phyloP scores from a whole-genome alignment of 1,140 invertebrate genomes.

The Samia ricini region DNA sequence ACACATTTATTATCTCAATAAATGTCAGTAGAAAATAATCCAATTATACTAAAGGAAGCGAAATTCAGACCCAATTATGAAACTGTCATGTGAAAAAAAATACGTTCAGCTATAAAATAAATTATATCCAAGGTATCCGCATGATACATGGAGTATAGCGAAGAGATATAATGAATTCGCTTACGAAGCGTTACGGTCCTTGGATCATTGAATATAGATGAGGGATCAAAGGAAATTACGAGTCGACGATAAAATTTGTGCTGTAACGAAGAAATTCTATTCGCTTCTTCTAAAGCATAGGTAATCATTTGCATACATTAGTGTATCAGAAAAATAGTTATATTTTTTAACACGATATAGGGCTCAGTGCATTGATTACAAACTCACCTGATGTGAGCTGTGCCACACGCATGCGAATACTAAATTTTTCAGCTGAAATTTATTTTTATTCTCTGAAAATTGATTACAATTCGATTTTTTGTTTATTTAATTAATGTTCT shows the following conservation, averaged over 20 bases:
- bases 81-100: constrained; percentile 2
- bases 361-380: too few species aligned
- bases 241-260: constrained; percentile 62
- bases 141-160: constrained; percentile 23
- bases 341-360: too few species aligned
- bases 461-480: too few species aligned
- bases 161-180: constrained; percentile 61
- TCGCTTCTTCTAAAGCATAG: constrained; percentile 36
- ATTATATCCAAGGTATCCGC: neutral
- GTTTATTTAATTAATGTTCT: too few species aligned
- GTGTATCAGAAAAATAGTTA: constrained; percentile 16
- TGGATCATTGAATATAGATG: constrained; percentile 72
- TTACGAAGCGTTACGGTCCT: constrained; percentile 60
- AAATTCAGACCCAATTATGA: constrained; percentile 3
- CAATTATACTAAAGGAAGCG: neutral
- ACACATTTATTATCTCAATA: neutral
- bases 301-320: constrained; percentile 53
- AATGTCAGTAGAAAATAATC: neutral
- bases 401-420: too few species aligned
- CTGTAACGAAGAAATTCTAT: constrained; percentile 54
- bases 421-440: too few species aligned
- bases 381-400: too few species aligned
- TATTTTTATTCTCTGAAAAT: too few species aligned
- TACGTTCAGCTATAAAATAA: constrained; percentile 6
- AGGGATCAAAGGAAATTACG: constrained; percentile 71